phyloP scores from a whole-genome alignment of 2,888 invertebrate genomes.

The Mythimna ferrago region DNA sequence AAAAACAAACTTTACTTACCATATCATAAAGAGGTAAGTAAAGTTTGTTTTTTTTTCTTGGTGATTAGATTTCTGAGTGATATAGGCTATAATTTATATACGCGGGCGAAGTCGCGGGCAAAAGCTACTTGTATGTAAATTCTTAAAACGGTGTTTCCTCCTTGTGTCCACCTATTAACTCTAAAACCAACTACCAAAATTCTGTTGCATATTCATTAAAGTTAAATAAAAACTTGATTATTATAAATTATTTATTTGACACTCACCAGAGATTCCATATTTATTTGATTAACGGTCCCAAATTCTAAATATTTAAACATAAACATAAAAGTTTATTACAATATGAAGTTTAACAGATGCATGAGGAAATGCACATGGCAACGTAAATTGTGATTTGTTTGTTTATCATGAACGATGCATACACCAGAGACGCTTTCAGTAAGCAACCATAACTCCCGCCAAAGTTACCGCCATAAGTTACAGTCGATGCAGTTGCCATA shows the following conservation, averaged over 20 bases:
- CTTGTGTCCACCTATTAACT: too few relatives aligned
- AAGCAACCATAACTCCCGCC: slow-evolving; percentile 19
- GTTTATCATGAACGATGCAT: slow-evolving; percentile 33
- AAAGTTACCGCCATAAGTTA: slow-evolving; percentile 15
- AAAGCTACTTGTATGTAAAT: too few relatives aligned
- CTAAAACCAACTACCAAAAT: too few relatives aligned
- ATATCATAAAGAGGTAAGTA: too few relatives aligned
- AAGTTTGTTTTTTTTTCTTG: too few relatives aligned
- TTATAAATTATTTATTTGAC: slow-evolving; percentile 2
- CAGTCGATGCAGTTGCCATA: slow-evolving; percentile 25
- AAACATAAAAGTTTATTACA: slow-evolving; percentile 35
- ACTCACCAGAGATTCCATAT: neutral
- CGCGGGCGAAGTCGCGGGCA: too few relatives aligned
- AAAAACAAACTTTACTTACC: too few relatives aligned
- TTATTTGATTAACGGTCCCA: neutral
- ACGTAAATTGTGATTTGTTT: slow-evolving; percentile 57
- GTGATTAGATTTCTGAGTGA: too few relatives aligned
- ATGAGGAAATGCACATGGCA: slow-evolving; percentile 52
- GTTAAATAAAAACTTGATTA: neutral
- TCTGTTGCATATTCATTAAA: too few relatives aligned
- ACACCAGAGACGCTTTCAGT: slow-evolving; percentile 26
- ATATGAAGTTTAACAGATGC: slow-evolving; percentile 46
- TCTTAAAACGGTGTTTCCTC: too few relatives aligned
- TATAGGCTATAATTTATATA: too few relatives aligned
- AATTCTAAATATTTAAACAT: slow-evolving; percentile 31